Percentiles rank a stretch among this genome's conserved stretches.
phyloP scores from a whole-genome alignment of 2,797 vertebrate genomes.

The Enteromius mattozi region DNA sequence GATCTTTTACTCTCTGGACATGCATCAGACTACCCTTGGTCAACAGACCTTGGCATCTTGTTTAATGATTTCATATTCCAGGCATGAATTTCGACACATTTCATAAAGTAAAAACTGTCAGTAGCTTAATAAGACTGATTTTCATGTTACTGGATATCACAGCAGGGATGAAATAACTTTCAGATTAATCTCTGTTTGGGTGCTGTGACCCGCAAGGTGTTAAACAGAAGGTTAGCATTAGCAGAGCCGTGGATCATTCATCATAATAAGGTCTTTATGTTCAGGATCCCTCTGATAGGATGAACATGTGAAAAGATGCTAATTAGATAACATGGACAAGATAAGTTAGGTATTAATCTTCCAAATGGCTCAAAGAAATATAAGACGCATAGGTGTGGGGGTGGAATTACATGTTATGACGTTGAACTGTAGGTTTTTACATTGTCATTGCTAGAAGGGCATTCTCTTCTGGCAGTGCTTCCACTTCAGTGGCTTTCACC shows the following conservation, averaged over 20 bases:
- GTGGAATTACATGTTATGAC: slow-evolving; percentile 17
- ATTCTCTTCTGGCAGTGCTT: slow-evolving; percentile 56
- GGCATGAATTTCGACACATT: not conserved
- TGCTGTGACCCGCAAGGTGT: slow-evolving; percentile 20
- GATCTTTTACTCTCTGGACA: slow-evolving; percentile 23
- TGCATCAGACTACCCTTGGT: not conserved
- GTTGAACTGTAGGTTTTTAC: slow-evolving; percentile 29
- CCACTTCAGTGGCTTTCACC: slow-evolving; percentile 51
- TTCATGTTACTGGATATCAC: not conserved
- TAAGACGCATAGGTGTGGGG: not conserved
- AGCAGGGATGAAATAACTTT: slow-evolving; percentile 2
- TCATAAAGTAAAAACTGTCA: not conserved
- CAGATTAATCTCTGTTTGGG: slow-evolving; percentile 22
- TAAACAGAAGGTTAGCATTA: slow-evolving; percentile 14
- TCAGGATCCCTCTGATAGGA: not conserved
- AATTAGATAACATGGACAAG: not conserved
- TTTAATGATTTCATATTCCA: slow-evolving; percentile 19
- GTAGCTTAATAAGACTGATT: slow-evolving; percentile 7
- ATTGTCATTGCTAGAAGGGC: slow-evolving; percentile 49
- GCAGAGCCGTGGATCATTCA: slow-evolving; percentile 18
- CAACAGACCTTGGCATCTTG: slow-evolving; percentile 23
- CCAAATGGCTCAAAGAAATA: not conserved
- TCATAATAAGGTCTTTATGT: slow-evolving; percentile 2
- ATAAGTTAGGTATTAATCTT: not conserved
- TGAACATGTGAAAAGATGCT: slow-evolving; percentile 5